phyloP scores from a whole-genome alignment of 2,797 vertebrate species.

The Protosalanx chinensis region DNA sequence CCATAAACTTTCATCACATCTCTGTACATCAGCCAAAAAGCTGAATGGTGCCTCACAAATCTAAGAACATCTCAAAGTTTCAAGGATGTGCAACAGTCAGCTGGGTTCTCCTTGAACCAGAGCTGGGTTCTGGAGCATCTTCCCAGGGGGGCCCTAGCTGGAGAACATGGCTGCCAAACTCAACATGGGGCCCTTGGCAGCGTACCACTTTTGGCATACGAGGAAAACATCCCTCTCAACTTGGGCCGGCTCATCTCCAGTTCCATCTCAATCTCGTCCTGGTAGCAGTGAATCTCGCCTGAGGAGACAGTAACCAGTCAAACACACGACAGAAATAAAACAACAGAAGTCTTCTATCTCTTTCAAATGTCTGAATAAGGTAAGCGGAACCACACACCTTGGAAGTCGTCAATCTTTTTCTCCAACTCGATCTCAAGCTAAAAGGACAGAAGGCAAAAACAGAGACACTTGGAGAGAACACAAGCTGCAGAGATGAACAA shows the following conservation, averaged over 20 bases:
- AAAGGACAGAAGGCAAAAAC: constrained; percentile 37
- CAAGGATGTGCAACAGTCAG: neutral
- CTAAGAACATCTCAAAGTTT: neutral
- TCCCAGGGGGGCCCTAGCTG: neutral
- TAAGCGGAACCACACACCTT: constrained; percentile 75
- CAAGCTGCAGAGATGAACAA: neutral
- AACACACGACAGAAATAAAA: neutral
- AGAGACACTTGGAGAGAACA: neutral
- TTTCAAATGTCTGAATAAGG: neutral
- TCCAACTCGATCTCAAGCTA: constrained; percentile 87
- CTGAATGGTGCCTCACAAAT: neutral
- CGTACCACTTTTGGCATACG: constrained; percentile 79
- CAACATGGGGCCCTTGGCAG: neutral
- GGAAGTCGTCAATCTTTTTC: constrained; percentile 85
- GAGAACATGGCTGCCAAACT: neutral
- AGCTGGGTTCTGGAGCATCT: neutral
- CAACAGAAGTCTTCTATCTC: neutral
- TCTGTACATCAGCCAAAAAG: neutral
- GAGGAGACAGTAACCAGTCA: constrained; percentile 31
- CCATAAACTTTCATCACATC: neutral
- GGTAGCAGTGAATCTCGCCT: constrained; percentile 87
- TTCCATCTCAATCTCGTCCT: constrained; percentile 92
- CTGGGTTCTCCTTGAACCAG: neutral
- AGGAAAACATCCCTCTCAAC: constrained; percentile 82
- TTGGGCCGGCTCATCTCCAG: constrained; percentile 85